Evolutionary conservation across 2,113 vertebrate species (phyloP).

Genomic region (Glaucomys volans): DNA sequence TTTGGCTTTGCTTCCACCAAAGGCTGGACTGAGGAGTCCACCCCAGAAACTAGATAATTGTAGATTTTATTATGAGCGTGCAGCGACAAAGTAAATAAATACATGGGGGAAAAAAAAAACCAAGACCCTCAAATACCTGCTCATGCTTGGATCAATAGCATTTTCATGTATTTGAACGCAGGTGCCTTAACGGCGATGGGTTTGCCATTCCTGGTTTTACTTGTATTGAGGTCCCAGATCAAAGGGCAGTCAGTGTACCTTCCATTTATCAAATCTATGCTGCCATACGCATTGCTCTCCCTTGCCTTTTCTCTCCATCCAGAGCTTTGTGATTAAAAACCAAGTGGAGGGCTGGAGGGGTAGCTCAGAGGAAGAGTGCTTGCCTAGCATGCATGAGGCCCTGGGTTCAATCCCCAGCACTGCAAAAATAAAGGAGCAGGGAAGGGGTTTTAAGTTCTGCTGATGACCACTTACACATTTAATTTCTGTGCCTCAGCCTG

Average conservation of each 20-base stretch:
- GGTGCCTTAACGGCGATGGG: not conserved
- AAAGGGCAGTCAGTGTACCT: not conserved
- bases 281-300: not conserved
- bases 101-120: not conserved
- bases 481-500: not conserved
- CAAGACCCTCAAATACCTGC: not conserved
- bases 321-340: not conserved
- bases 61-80: not conserved
- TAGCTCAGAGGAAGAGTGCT: too few relatives aligned
- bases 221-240: not conserved
- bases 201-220: not conserved
- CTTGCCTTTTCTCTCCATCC: not conserved
- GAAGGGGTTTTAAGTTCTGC: not conserved
- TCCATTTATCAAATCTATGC: not conserved
- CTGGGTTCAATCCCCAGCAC: too few relatives aligned
- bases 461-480: not conserved
- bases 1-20: not conserved
- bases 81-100: not conserved
- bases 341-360: not conserved
- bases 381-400: too few relatives aligned
- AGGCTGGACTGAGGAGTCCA: not conserved
- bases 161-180: not conserved
- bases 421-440: too few relatives aligned
- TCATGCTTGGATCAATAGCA: not conserved
- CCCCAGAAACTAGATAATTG: not conserved